Evolutionary conservation across 2,888 invertebrate species (phyloP).

Genomic region (Sphinx pinastri): DNA sequence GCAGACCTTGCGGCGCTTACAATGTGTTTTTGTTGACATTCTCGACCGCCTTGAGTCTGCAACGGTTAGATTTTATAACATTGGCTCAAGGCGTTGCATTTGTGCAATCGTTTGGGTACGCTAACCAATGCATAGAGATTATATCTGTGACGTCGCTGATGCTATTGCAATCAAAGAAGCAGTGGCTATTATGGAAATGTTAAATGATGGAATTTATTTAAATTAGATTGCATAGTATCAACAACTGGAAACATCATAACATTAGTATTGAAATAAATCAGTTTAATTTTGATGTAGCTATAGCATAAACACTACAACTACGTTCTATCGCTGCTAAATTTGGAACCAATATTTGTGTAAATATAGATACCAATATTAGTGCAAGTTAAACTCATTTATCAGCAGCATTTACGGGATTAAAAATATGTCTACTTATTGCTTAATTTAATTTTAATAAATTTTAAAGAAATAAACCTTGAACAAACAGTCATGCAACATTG

Average conservation of each 20-base stretch:
- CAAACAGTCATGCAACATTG: background rate
- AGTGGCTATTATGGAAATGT: too few species aligned
- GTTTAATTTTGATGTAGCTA: background rate
- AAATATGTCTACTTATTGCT: too few species aligned
- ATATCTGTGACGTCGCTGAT: background rate
- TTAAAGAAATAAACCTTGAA: background rate
- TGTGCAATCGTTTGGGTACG: background rate
- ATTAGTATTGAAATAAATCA: background rate
- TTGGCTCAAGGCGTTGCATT: slow-evolving; percentile 9
- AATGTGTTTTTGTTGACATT: slow-evolving; percentile 24
- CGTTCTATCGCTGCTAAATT: background rate
- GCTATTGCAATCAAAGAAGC: too few species aligned
- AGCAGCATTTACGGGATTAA: too few species aligned
- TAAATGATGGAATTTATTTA: too few species aligned
- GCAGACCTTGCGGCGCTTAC: slow-evolving; percentile 7
- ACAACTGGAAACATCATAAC: too few species aligned
- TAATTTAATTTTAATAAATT: too few species aligned
- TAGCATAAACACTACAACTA: background rate
- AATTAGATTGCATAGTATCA: too few species aligned
- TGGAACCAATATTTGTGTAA: background rate
- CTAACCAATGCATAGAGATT: background rate
- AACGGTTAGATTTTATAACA: background rate
- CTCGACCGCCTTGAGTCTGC: background rate
- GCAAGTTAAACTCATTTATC: background rate
- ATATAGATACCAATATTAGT: background rate